Evolutionary conservation across 2,888 invertebrate species (phyloP), one percentile per base, ranked within the genome.

Genomic region (Ormyrus labotus): DNA sequence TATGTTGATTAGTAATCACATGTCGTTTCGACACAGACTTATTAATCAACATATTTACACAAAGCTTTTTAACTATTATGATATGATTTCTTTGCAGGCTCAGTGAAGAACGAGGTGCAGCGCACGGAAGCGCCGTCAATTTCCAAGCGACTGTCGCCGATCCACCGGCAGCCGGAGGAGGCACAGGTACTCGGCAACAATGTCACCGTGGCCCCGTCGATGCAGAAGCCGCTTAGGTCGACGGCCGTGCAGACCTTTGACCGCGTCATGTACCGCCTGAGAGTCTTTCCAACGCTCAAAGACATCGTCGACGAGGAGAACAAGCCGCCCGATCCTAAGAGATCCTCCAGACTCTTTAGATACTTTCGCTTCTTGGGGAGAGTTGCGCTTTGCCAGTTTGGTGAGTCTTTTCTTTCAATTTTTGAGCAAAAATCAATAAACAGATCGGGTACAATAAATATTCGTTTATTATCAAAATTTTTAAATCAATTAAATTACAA

Each of bases 221-320:
- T 19, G 6, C 19, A 0, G 50, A 67, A 48, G 9, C 4, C 48
- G 1, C 7, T 53, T 4, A 84, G 81, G 60, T 84, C 87, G 6
- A 82, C 85, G 6, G 92, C 91, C 10, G 89, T 92, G 51, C 93
- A 93, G 87, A 90, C 90, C 2, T 87, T 90, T 13, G 91, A 91
- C 51, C 88, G 91, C 10, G 89, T 92, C 65, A 92, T 92, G 3
- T 92, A 93, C 84, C 90, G 93, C 91, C 89, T 95, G 53, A 91
- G 93, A 84, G 92, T 94, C 76, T 92, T 93, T 85, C 95, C 95
- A 0, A 83, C 86, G 0, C 81, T 89, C 10, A 86, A 84, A 51
- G 89, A 90, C 65, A 88, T 88, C 19, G 84, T 85, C n/a, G 85
- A 88, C 48, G 87, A 88, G 47, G 85, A 87, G 8, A 78, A 83